A percentile compares a stretch with the other conserved stretches of the same genome.
These are phyloP conservation scores for Aptenodytes patagonicus DNA, from an alignment of 2,113 vertebrate species.

Conservation along the genomic window DNA sequence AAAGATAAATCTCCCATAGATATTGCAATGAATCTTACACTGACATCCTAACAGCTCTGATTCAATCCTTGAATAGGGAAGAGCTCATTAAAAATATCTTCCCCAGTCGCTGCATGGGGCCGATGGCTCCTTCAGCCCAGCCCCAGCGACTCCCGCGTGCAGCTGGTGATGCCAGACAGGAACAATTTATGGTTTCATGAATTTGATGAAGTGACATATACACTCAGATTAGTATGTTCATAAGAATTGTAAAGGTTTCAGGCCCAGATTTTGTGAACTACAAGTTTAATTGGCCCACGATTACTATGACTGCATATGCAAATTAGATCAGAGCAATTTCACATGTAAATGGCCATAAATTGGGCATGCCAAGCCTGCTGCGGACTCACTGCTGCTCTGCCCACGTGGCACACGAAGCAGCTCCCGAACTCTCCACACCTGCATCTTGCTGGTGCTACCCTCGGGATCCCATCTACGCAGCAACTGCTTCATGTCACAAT, in stretches of 20 bases:
- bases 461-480: background rate
- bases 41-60: conserved; percentile 60
- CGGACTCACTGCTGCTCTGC: background rate
- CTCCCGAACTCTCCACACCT: background rate
- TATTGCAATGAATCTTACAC: conserved; percentile 62
- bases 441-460: background rate
- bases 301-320: conserved; percentile 49
- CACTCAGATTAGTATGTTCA: conserved; percentile 46
- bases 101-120: conserved; percentile 41
- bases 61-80: conserved; percentile 61
- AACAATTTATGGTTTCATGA: conserved; percentile 64
- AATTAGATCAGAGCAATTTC: conserved; percentile 43
- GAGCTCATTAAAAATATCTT: conserved; percentile 67
- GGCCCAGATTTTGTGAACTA: conserved; percentile 47
- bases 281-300: conserved; percentile 52
- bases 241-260: conserved; percentile 55
- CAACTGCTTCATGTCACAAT: fast-evolving
- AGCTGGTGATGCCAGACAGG: conserved; percentile 61
- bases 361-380: background rate
- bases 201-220: conserved; percentile 66
- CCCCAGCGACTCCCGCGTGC: conserved; percentile 13
- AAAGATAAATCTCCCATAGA: conserved; percentile 61
- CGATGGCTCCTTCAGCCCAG: conserved; percentile 51
- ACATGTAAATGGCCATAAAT: conserved; percentile 46
- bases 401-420: fast-evolving